Base-by-base conservation (phyloP, 2,797 vertebrate species). In the Oryzias sinensis region DNA sequence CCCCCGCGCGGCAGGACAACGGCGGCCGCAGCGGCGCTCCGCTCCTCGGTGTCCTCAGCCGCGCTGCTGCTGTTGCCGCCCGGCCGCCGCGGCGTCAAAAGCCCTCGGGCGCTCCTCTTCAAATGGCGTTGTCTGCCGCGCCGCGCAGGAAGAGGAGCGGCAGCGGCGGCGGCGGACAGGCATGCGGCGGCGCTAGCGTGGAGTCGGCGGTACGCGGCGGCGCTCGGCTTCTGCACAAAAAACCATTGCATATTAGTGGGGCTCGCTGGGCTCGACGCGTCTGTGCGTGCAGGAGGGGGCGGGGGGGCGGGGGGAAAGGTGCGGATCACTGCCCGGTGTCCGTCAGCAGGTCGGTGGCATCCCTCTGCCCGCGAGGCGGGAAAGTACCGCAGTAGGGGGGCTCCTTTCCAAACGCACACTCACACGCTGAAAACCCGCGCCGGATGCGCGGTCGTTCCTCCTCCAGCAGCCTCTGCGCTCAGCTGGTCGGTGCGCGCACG, bases 181-280 rank as follows among this genome's bases (percentile, higher is more conserved):
- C 92, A 92, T 93, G 94, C 90, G 92, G 91, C 78, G 76, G 82
- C 84, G 93, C 92, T 96, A 94, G 93, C 85, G 92, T 72, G 91
- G 86, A 90, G 90, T 92, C 92, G 89, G 92, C 84, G 88, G 90
- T 93, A 89, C 90, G 93, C 91, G 90, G 83, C 88, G 53, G 82
- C 85, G 80, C 82, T 77, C 89, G 93, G 93, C 94, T 92, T 93
- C 93, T 93, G 85, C 89, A 91, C 94, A 92, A 91, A 93, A 93
- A 93, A 95, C 88, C 94, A 97, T 96, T 92, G 93, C 95, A 94
- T 93, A 93, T 91, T 84, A 94, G 93, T 94, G 91, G 67, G 80
- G 79, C 68, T 65, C 22, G 72, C 79, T 72, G 80, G 78, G 81
- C 73, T 76, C 79, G 71, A 55, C 76, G 83, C 40, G 82, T 81